Base-by-base conservation (phyloP, 2,888 invertebrate genomes). In the Patella caerulea region DNA sequence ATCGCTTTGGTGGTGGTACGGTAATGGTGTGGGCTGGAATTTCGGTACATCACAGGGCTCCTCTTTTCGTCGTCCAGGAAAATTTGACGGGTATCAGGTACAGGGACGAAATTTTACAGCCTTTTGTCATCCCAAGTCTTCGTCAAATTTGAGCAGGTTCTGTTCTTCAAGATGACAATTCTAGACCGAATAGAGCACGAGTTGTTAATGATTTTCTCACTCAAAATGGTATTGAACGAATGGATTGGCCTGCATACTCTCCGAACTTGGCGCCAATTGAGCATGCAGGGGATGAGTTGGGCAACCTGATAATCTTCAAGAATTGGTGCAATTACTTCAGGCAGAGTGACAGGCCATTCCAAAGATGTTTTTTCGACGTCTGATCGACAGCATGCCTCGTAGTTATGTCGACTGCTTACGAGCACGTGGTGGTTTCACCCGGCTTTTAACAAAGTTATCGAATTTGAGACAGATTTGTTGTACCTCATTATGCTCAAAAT, bases 1-100 rank as follows among this genome's bases (percentile, higher is more conserved):
- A 78, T 56, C 69, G 73, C 15, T 81, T 75, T 65, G 72, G 79
- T n/a, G 79, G 75, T 54, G 79, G 79, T 19, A 53, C 45, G 5
- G 72, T 78, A 17, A 78, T 80, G 71, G 78, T 79, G 9, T 76
- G 78, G 79, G 74, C 34, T 29, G 76, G 74, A 17, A 79, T 79
- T 12, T 17, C 65, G 4, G 70, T 71, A 54, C 71, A 29, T 54
- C 17, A 45, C 72, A 29, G 71, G 14, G 73, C 74, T 19, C 72
- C 29, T 4, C 75, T 77, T 5, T 29, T 72, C 12, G 54, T 79
- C 17, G 19, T 78, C 4, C 11, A 74, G 17, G 74, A 78, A 4
- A 74, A n/a, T 53, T 15, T 81, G n/a, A 81, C 29, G 53, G 78
- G 17, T 45, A 45, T 72, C 3, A 34, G 71, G 15, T 75, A 72